A percentile compares a stretch with the other conserved stretches of the same genome.
Evolutionary conservation across 2,797 vertebrate species (phyloP).

Genomic region (Eutrigla gurnardus): DNA sequence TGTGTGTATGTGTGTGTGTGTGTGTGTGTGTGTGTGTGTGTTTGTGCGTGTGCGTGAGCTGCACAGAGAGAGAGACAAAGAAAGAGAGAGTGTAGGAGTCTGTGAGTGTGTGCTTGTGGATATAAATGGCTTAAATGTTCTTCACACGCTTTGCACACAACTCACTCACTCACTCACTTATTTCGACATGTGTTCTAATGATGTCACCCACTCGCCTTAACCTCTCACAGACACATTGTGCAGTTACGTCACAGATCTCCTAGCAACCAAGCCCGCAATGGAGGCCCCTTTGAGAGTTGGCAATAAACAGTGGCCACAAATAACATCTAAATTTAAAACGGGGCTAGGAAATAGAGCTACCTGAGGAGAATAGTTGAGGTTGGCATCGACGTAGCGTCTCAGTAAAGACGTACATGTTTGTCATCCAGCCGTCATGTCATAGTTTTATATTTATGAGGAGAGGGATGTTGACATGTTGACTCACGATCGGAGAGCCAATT

Average conservation of each 20-base stretch:
- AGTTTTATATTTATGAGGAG: fast-evolving
- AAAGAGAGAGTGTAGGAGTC: conserved; percentile 43
- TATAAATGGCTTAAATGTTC: conserved; percentile 68
- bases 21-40: conserved; percentile 10
- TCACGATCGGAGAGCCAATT: background rate
- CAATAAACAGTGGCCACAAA: conserved; percentile 49
- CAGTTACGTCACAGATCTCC: conserved; percentile 63
- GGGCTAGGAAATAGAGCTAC: conserved; percentile 16
- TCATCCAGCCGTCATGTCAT: background rate
- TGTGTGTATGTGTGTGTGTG: conserved; percentile 2
- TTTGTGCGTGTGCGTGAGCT: background rate
- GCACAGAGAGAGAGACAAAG: background rate
- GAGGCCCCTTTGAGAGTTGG: conserved; percentile 52
- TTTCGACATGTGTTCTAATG: conserved; percentile 51
- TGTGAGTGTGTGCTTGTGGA: conserved; percentile 63
- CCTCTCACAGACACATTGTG: conserved; percentile 33
- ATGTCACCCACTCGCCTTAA: conserved; percentile 50
- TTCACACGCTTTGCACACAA: conserved; percentile 52
- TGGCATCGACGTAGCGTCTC: background rate
- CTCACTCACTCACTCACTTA: conserved; percentile 34
- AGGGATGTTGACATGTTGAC: conserved; percentile 17
- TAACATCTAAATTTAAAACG: conserved; percentile 49
- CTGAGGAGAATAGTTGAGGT: conserved; percentile 4
- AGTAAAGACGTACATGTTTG: background rate
- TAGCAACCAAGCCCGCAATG: conserved; percentile 64